A percentile compares a stretch with the other conserved stretches of the same genome.
These are phyloP conservation scores for Blera fallax DNA, from an alignment of 2,888 invertebrate genomes.

Conservation along the genomic window DNA sequence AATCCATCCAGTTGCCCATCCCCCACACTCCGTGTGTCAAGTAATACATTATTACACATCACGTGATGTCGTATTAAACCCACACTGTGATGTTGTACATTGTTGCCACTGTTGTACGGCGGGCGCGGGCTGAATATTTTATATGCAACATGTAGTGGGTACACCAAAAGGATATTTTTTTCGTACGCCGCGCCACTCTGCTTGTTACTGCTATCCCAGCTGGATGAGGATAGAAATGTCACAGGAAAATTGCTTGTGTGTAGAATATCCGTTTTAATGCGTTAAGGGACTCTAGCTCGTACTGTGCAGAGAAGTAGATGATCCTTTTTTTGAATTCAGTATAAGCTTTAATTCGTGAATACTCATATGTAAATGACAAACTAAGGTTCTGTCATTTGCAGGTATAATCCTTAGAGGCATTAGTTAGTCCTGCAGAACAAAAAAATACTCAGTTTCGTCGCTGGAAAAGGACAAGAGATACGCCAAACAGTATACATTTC, in stretches of 20 bases:
- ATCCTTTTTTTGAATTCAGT: neutral
- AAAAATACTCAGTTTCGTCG: neutral
- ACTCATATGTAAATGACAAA: neutral
- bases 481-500: neutral
- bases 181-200: conserved; percentile 21
- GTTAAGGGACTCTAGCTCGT: conserved; percentile 28
- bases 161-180: conserved; percentile 64
- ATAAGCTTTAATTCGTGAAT: conserved; percentile 32
- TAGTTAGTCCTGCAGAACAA: neutral
- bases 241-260: conserved; percentile 62
- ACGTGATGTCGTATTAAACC: conserved; percentile 64
- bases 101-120: conserved; percentile 63
- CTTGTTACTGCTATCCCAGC: conserved; percentile 44
- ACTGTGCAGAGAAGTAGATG: neutral
- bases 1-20: conserved; percentile 48
- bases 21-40: conserved; percentile 47
- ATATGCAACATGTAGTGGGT: conserved; percentile 68
- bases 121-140: conserved; percentile 54
- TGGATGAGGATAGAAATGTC: conserved; percentile 51
- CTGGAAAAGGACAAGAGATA: neutral
- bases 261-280: conserved; percentile 66
- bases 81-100: conserved; percentile 54
- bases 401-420: neutral
- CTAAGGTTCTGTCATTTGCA: neutral
- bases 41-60: conserved; percentile 70